phyloP scores from a whole-genome alignment of 2,888 invertebrate species.

The Arrhopalites spinosus region DNA sequence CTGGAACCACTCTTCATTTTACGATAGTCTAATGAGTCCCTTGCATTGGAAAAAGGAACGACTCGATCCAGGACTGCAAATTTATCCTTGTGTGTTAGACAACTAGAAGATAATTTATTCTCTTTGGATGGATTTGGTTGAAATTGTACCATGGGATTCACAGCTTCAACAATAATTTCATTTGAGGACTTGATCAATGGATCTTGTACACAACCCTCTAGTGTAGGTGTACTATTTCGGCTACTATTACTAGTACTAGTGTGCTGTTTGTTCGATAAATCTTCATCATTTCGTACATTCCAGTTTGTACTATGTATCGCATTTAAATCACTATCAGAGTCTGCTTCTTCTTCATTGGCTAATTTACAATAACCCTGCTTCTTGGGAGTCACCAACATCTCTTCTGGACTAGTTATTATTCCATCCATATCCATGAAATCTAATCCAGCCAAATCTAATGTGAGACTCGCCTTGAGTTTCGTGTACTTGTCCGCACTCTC shows the following conservation, averaged over 20 bases:
- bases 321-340: constrained; percentile 18
- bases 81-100: constrained; percentile 5
- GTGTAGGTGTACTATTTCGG: constrained; percentile 45
- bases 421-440: constrained; percentile 85
- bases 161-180: constrained; percentile 23
- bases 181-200: neutral
- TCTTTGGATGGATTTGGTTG: neutral
- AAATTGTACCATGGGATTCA: constrained; percentile 27
- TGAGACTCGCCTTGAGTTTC: constrained; percentile 17
- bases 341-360: constrained; percentile 57
- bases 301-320: neutral
- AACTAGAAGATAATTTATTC: neutral
- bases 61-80: constrained; percentile 63
- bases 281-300: neutral
- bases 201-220: constrained; percentile 36
- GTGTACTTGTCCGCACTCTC: constrained; percentile 3
- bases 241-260: constrained; percentile 26
- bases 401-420: constrained; percentile 53
- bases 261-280: neutral
- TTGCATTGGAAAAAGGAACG: constrained; percentile 71
- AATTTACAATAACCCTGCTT: constrained; percentile 49
- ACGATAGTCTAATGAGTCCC: constrained; percentile 68
- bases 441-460: constrained; percentile 73
- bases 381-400: constrained; percentile 35
- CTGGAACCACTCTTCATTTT: constrained; percentile 49